These are phyloP conservation scores for Sebastes paucispinis DNA, from an alignment of 2,797 vertebrate genomes.

Conservation along the genomic window DNA sequence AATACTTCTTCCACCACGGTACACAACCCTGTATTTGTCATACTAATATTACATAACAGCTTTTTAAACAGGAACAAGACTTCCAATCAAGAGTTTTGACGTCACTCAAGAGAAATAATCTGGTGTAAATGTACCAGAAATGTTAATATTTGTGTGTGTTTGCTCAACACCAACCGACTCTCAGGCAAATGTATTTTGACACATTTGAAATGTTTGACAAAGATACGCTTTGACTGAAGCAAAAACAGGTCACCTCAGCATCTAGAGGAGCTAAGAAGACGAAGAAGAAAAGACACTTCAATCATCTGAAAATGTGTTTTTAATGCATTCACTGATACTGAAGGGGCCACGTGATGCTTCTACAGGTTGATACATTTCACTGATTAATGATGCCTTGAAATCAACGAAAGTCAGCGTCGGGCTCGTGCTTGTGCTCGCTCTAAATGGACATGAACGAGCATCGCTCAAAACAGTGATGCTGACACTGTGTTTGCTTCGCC, in stretches of 20 bases:
- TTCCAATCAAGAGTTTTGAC: not conserved
- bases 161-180: not conserved
- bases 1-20: not conserved
- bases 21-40: not conserved
- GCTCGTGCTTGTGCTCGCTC: too few relatives aligned
- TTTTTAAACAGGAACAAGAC: not conserved
- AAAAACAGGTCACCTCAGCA: not conserved
- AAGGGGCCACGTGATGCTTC: too few relatives aligned
- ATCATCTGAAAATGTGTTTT: too few relatives aligned
- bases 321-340: too few relatives aligned
- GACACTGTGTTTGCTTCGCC: too few relatives aligned
- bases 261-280: not conserved
- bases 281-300: too few relatives aligned
- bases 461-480: too few relatives aligned
- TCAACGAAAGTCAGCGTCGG: too few relatives aligned
- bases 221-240: not conserved
- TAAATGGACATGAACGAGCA: too few relatives aligned
- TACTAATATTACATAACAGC: too few relatives aligned
- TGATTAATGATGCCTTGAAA: too few relatives aligned
- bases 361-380: too few relatives aligned
- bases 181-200: not conserved
- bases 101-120: not conserved
- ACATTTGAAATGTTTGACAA: not conserved
- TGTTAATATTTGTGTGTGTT: constrained; percentile 14
- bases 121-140: not conserved